Evolutionary conservation across 2,888 invertebrate species (phyloP).

Genomic region (Coleophora deauratella): DNA sequence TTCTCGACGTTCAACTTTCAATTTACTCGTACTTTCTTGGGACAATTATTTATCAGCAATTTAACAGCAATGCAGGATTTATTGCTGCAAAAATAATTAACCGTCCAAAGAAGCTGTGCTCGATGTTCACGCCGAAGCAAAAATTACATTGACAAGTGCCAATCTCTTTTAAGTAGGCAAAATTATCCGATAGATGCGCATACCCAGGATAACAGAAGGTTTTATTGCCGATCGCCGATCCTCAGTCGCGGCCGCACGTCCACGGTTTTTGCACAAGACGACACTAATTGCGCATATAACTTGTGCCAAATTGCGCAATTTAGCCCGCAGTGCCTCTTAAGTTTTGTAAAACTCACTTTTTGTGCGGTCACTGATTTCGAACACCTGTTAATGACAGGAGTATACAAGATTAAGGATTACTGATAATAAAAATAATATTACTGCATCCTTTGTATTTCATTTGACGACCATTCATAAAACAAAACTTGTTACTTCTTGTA

Average conservation of each 20-base stretch:
- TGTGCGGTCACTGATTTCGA: slow-evolving; percentile 28
- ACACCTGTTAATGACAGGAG: slow-evolving; percentile 29
- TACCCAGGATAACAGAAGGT: slow-evolving; percentile 33
- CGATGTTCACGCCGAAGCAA: neutral
- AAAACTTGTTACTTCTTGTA: too few species aligned
- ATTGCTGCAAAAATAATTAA: too few species aligned
- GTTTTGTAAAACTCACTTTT: slow-evolving; percentile 31
- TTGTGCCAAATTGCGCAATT: slow-evolving; percentile 54
- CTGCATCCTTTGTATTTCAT: too few species aligned
- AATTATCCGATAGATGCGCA: slow-evolving; percentile 35
- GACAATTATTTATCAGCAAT: too few species aligned
- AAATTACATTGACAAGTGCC: slow-evolving; percentile 7
- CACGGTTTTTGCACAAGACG: slow-evolving; percentile 37
- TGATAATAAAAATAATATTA: too few species aligned
- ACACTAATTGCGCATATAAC: slow-evolving; percentile 48
- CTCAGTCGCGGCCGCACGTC: slow-evolving; percentile 35
- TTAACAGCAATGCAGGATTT: too few species aligned
- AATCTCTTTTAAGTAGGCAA: slow-evolving; percentile 24
- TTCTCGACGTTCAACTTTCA: slow-evolving; percentile 1
- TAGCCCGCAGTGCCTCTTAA: slow-evolving; percentile 28
- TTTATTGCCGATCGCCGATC: slow-evolving; percentile 31
- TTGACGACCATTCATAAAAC: too few species aligned
- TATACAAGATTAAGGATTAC: too few species aligned
- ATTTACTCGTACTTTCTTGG: too few species aligned
- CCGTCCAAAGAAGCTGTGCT: too few species aligned